These are phyloP conservation scores for Drosophila monieri DNA, from an alignment of 2,888 invertebrate species.

Conservation along the genomic window DNA sequence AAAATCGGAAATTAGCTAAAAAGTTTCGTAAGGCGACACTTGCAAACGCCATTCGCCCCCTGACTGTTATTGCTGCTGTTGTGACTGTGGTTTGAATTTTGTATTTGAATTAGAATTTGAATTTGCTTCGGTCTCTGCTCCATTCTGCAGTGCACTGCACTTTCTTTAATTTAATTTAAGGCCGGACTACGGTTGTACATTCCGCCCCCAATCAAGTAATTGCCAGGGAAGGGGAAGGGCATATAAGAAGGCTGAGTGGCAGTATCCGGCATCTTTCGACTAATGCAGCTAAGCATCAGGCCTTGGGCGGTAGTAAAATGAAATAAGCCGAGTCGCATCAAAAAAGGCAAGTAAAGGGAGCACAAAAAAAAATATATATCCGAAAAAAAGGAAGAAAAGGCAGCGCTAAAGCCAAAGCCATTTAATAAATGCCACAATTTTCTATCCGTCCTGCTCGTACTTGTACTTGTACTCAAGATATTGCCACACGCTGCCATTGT, in stretches of 20 bases:
- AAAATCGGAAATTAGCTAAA: conserved; percentile 72
- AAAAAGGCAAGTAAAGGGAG: background rate
- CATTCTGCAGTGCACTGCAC: conserved; percentile 39
- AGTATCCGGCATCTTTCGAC: conserved; percentile 25
- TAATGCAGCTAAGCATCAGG: conserved; percentile 46
- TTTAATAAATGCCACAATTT: conserved; percentile 78
- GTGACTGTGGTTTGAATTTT: conserved; percentile 1
- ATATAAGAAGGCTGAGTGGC: conserved; percentile 1
- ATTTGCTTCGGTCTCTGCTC: conserved; percentile 16
- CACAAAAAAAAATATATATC: conserved; percentile 7
- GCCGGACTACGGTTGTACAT: conserved; percentile 32
- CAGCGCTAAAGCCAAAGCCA: conserved; percentile 58
- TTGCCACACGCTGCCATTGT: conserved; percentile 70
- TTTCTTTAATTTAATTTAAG: conserved; percentile 69
- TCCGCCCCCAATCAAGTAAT: conserved; percentile 51
- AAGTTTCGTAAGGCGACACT: conserved; percentile 69
- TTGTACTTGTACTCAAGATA: conserved; percentile 39
- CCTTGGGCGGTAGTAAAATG: conserved; percentile 50
- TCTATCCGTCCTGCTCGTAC: conserved; percentile 46
- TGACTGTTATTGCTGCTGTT: conserved; percentile 37
- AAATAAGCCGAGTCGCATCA: conserved; percentile 37
- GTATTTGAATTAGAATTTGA: conserved; percentile 6
- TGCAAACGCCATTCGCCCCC: conserved; percentile 58
- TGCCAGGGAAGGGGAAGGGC: conserved; percentile 26
- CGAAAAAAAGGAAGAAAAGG: conserved; percentile 4